phyloP scores from a whole-genome alignment of 2,113 vertebrate species.

The Ascaphus truei region DNA sequence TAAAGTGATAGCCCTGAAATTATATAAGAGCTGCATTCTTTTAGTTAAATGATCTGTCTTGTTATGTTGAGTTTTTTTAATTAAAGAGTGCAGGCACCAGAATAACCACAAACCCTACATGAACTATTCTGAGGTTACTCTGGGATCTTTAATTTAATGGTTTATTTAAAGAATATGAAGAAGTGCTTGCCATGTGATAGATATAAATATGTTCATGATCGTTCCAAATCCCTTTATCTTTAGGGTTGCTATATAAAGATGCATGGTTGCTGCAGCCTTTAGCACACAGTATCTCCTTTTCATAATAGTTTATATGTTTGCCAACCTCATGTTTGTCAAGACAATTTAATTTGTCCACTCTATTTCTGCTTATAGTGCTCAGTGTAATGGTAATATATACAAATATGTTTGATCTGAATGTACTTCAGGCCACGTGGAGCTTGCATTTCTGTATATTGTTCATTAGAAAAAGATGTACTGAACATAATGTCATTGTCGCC shows the following conservation, averaged over 20 bases:
- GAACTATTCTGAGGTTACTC: slow-evolving; percentile 46
- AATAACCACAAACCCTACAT: slow-evolving; percentile 43
- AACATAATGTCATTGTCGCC: too few relatives aligned
- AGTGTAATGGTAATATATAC: too few relatives aligned
- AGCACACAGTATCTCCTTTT: too few relatives aligned
- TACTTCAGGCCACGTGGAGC: too few relatives aligned
- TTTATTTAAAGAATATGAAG: slow-evolving; percentile 43
- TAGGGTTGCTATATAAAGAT: not conserved
- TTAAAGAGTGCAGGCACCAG: slow-evolving; percentile 43
- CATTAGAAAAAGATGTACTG: too few relatives aligned
- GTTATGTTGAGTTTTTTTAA: slow-evolving; percentile 45
- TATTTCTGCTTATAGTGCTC: not conserved
- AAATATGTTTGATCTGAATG: too few relatives aligned
- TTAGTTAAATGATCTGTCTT: slow-evolving; percentile 40
- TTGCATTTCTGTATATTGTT: too few relatives aligned
- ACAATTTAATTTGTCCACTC: too few relatives aligned
- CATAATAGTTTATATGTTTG: too few relatives aligned
- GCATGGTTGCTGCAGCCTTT: too few relatives aligned
- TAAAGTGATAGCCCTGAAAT: not conserved
- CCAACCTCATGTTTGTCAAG: too few relatives aligned
- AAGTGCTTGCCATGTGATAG: slow-evolving; percentile 18
- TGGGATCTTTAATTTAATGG: slow-evolving; percentile 48
- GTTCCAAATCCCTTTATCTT: not conserved
- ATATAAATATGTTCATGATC: slow-evolving; percentile 22
- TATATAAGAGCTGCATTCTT: slow-evolving; percentile 38